Percentiles rank a stretch among this genome's conserved stretches.
These are phyloP conservation scores for Scolopax bukidnonensis DNA, from an alignment of 2,797 vertebrate species.

Conservation along the genomic window DNA sequence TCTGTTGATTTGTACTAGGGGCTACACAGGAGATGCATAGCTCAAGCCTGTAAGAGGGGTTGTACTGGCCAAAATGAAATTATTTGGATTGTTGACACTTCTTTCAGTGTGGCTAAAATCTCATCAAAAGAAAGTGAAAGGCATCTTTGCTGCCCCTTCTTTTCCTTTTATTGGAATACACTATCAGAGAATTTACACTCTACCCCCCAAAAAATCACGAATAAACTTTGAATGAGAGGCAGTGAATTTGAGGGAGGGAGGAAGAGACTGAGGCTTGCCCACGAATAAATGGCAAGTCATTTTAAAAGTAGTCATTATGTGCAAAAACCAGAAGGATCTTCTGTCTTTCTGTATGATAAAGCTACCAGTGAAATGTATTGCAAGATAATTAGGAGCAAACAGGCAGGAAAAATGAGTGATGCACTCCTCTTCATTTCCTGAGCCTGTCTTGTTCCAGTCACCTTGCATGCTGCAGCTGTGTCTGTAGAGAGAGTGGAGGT, in stretches of 20 bases:
- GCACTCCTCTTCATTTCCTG: constrained; percentile 29
- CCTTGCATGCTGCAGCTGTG: background rate
- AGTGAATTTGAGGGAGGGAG: background rate
- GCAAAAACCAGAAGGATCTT: constrained; percentile 27
- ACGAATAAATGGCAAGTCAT: constrained; percentile 16
- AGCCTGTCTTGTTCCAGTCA: background rate
- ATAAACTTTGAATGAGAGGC: background rate
- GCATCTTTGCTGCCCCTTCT: background rate
- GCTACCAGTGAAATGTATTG: constrained; percentile 33
- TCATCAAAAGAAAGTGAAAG: background rate
- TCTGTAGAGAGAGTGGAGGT: background rate
- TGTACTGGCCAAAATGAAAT: constrained; percentile 4
- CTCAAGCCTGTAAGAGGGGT: background rate
- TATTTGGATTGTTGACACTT: background rate
- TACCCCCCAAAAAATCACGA: fast-evolving
- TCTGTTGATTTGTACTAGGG: constrained; percentile 25
- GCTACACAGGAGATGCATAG: background rate
- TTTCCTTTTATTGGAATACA: background rate
- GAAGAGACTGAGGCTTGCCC: background rate
- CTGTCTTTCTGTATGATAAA: constrained; percentile 46
- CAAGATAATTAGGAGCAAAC: constrained; percentile 52
- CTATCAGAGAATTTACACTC: background rate
- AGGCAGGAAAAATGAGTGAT: constrained; percentile 45
- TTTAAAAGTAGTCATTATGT: constrained; percentile 29
- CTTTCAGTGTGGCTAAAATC: background rate